Base-by-base conservation (phyloP, 1,140 invertebrate species). In the Drosophila hydei region DNA sequence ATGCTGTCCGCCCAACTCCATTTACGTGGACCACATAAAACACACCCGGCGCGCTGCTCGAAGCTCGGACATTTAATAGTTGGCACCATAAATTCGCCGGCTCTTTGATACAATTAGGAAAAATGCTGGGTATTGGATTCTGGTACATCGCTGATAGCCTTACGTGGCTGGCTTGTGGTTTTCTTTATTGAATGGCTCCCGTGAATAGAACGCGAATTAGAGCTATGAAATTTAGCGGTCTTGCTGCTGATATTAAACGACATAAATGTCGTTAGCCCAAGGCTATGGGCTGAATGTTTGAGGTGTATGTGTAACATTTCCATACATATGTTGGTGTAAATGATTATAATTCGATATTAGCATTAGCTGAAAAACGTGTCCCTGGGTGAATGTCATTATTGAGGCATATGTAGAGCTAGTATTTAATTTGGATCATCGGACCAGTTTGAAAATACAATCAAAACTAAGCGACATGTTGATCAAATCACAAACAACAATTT, bases 51-150 rank as follows among this genome's bases (percentile, higher is more conserved):
- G 38, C 21, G 55, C 55, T 56, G 60, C 60, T 40, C n/a, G 8
- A 36, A 61, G 36, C 27, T 36, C 64, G 51, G 58, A 58, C 72
- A 62, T 73, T 69, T 61, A 73, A 73, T 69, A 73, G 60, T 73
- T 50, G 48, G 40, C 12, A 40, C 43, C 63, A 87, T 87, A 88
- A 87, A 87, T 87, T 88, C 75, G 68, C 52, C 47, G 12, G 78
- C 65, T 50, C 72, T 73, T 68, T 61, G 71, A 72, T 70, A 73
- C 78, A 87, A 87, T 87, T 83, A 79, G 68, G 61, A 63, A 48
- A 71, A 80, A 75, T 75, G 69, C 71, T 74, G 36, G 67, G 51
- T 67, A 78, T 81, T 75, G 63, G 75, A 63, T 76, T 71, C 64
- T 65, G 47, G 64, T 71, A 77, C 67, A 81, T 78, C 61, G 67